Conservation (phyloP, 1,140 invertebrate genomes). For the Drosophila orena region DNA sequence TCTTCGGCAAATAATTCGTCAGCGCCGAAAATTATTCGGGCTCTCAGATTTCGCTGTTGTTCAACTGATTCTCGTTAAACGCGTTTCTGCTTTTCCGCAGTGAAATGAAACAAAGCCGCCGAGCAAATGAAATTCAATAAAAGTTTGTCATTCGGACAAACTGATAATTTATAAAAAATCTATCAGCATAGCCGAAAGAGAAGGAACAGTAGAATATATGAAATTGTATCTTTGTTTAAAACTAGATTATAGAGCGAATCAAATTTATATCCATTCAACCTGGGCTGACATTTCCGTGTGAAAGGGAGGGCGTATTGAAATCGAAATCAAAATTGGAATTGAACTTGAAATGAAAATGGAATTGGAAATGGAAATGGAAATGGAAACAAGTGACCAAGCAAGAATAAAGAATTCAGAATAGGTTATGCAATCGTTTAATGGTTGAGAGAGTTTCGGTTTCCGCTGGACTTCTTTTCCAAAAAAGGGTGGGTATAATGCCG, state of each 20-base stretch:
- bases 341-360: slow-evolving; percentile 25
- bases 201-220: background rate
- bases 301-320: slow-evolving; percentile 8
- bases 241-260: slow-evolving; percentile 24
- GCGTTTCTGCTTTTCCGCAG: slow-evolving; percentile 25
- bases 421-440: slow-evolving; percentile 41
- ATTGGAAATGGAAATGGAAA: slow-evolving; percentile 27
- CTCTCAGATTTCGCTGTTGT: slow-evolving; percentile 6
- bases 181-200: slow-evolving; percentile 3
- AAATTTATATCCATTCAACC: slow-evolving; percentile 21
- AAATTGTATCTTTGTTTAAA: background rate
- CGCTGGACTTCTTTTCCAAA: slow-evolving; percentile 21
- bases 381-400: slow-evolving; percentile 15
- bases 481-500: slow-evolving; percentile 20
- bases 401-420: slow-evolving; percentile 12
- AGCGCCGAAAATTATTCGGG: slow-evolving; percentile 22
- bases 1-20: slow-evolving; percentile 52
- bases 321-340: slow-evolving; percentile 16
- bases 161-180: background rate
- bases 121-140: slow-evolving; percentile 3
- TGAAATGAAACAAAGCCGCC: slow-evolving; percentile 14
- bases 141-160: no score
- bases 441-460: slow-evolving; percentile 36
- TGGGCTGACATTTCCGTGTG: slow-evolving; percentile 30
- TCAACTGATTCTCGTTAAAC: slow-evolving; percentile 17